Evolutionary conservation across 1,140 invertebrate genomes (phyloP), one percentile per base, ranked within the genome.

Genomic region (Steinernema feltiae): DNA sequence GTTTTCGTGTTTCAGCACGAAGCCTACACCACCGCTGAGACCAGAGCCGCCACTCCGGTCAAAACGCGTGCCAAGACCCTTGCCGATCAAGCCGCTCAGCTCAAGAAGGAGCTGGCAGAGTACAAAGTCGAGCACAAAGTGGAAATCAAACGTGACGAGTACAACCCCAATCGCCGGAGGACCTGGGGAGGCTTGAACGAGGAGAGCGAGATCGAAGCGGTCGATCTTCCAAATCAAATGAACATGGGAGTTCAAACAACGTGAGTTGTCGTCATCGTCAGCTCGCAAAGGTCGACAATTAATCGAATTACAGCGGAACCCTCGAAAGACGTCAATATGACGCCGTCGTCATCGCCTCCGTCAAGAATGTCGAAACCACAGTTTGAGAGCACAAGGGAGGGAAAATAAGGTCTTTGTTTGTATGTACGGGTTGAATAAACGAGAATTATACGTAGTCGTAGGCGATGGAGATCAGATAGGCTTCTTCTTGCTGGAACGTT

Each of bases 221-320:
- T 63, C 12, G 53, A 63, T 21, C 53, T 63, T 63, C 53, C 53
- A 3, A 63, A 63, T 21, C 53, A 63, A 27, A 63, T 63, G 53
- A 63, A 63, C 53, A 63, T 63, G 53, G 53, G 53, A n/a, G 53
- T 63, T 3, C 53, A 63, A 21, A 63, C 53, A 3, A 63, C 53
- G 53, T 63, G 24, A n/a, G 24, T 63, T 27, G 12, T 63, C 7
- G 53, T n/a, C n/a, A n/a, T n/a, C n/a, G n/a, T n/a, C n/a, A n/a
- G n/a, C n/a, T n/a, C n/a, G n/a, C n/a, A n/a, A n/a, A n/a, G 15
- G 12, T 15, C 24, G 12, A n/a, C 3, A 27, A 27, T 27, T 15
- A 63, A 17, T 63, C 24, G 12, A 27, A 63, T 17, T 63, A 17
- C 18, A 63, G 53, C 7, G 53, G 53, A 15, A 63, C 53, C 7